Conservation (phyloP, 2,888 invertebrate genomes). For the Sphaerophoria rueppellii region DNA sequence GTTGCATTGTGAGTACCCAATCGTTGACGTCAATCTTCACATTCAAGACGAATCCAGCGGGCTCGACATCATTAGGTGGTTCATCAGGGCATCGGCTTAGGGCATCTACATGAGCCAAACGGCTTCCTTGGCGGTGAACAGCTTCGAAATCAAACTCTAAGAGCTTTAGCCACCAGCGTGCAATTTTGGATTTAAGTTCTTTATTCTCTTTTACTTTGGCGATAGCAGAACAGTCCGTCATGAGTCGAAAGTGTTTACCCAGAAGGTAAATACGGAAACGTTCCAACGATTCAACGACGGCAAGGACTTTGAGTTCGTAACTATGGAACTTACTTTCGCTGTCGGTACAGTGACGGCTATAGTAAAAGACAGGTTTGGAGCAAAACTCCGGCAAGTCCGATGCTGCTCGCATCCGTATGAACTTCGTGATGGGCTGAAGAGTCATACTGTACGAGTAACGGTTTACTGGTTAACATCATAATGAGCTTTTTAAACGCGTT, state of each 20-base stretch:
- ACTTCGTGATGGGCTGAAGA: conserved; percentile 34
- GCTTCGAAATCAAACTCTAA: conserved; percentile 70
- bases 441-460: conserved; percentile 26
- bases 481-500: conserved; percentile 35
- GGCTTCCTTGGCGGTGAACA: conserved; percentile 64
- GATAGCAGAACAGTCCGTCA: conserved; percentile 55
- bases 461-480: conserved; percentile 3
- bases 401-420: conserved; percentile 38
- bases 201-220: conserved; percentile 31
- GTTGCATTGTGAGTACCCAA: conserved; percentile 71
- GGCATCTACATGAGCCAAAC: conserved; percentile 65
- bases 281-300: conserved; percentile 77
- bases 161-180: conserved; percentile 72
- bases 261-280: conserved; percentile 78
- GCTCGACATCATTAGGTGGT: conserved; percentile 19
- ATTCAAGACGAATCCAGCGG: conserved; percentile 32
- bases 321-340: conserved; percentile 74
- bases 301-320: conserved; percentile 78
- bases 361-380: conserved; percentile 51
- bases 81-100: conserved; percentile 45
- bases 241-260: conserved; percentile 70
- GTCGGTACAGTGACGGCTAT: conserved; percentile 56
- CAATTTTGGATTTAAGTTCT: conserved; percentile 62
- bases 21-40: conserved; percentile 48
- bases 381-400: conserved; percentile 21